A percentile compares a stretch with the other conserved stretches of the same genome.
phyloP scores from a whole-genome alignment of 1,140 invertebrate species.

The Hormaphis cornu region DNA sequence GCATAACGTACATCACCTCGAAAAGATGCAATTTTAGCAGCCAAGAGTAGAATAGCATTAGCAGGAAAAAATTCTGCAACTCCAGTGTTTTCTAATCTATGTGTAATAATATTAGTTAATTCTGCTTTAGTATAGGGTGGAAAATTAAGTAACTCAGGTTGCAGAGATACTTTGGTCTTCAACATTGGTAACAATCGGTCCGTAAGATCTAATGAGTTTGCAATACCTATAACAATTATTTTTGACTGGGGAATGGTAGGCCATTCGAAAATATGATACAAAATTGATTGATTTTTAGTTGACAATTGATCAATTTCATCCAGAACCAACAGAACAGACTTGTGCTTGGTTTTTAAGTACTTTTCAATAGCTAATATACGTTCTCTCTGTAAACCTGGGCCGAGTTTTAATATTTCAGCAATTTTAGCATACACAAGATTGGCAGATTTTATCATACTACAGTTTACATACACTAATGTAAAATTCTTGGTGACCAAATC shows the following conservation, averaged over 20 bases:
- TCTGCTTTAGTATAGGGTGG: conserved; percentile 84
- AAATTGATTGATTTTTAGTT: conserved; percentile 69
- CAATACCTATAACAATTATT: conserved; percentile 81
- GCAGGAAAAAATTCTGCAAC: conserved; percentile 62
- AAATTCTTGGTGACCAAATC: conserved; percentile 47
- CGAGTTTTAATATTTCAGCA: conserved; percentile 46
- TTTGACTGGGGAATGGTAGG: conserved; percentile 58
- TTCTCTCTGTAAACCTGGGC: conserved; percentile 47
- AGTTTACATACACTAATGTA: conserved; percentile 67
- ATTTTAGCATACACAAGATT: conserved; percentile 61
- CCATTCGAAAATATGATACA: conserved; percentile 93
- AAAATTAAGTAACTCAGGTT: conserved; percentile 75
- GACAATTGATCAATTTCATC: conserved; percentile 94
- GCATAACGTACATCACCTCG: conserved; percentile 90
- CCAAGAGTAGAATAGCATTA: conserved; percentile 75
- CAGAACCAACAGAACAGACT: conserved; percentile 71
- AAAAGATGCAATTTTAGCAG: conserved; percentile 86
- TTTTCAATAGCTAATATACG: conserved; percentile 55
- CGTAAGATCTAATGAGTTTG: conserved; percentile 92
- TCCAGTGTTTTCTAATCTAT: conserved; percentile 57
- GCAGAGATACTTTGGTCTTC: conserved; percentile 60
- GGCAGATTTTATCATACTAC: conserved; percentile 67
- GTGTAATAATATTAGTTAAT: conserved; percentile 75
- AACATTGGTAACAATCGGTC: conserved; percentile 80
- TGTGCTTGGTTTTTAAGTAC: conserved; percentile 52